A percentile compares a stretch with the other conserved stretches of the same genome.
phyloP scores from a whole-genome alignment of 1,140 invertebrate species.

The Sipha flava region DNA sequence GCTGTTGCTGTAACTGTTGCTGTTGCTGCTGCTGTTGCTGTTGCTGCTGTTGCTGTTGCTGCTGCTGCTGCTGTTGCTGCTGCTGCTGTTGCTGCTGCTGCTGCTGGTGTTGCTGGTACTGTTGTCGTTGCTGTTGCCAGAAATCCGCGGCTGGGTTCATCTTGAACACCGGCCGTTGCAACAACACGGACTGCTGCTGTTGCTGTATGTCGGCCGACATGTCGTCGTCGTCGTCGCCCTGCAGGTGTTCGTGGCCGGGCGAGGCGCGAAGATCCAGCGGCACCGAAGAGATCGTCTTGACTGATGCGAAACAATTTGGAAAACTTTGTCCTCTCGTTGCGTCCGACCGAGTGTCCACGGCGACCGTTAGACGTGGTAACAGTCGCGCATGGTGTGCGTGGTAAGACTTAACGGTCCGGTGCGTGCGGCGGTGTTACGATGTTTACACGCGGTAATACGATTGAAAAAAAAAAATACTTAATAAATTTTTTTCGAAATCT shows the following conservation, averaged over 20 bases:
- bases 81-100: slow-evolving; percentile 29
- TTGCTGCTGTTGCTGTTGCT: slow-evolving; percentile 34
- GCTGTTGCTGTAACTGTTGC: slow-evolving; percentile 20
- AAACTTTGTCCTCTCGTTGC: no score
- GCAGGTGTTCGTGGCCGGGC: slow-evolving; percentile 36
- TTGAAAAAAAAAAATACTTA: no score
- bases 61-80: slow-evolving; percentile 30
- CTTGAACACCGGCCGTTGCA: slow-evolving; percentile 42
- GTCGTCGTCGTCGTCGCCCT: slow-evolving; percentile 32
- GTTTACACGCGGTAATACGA: no score
- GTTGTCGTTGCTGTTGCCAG: slow-evolving; percentile 38
- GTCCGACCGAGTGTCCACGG: no score
- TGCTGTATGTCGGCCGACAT: slow-evolving; percentile 39
- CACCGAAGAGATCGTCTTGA: slow-evolving; percentile 39
- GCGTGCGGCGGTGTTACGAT: no score
- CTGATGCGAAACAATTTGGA: neutral
- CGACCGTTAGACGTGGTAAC: no score
- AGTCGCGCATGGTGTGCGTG: no score
- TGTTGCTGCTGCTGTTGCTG: slow-evolving; percentile 31
- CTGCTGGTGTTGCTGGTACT: slow-evolving; percentile 34
- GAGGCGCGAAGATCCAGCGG: slow-evolving; percentile 40
- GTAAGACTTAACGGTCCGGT: no score
- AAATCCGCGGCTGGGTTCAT: slow-evolving; percentile 41
- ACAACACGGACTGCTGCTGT: slow-evolving; percentile 39
- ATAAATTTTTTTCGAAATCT: no score